phyloP scores from a whole-genome alignment of 2,113 vertebrate genomes.

The Apus apus region DNA sequence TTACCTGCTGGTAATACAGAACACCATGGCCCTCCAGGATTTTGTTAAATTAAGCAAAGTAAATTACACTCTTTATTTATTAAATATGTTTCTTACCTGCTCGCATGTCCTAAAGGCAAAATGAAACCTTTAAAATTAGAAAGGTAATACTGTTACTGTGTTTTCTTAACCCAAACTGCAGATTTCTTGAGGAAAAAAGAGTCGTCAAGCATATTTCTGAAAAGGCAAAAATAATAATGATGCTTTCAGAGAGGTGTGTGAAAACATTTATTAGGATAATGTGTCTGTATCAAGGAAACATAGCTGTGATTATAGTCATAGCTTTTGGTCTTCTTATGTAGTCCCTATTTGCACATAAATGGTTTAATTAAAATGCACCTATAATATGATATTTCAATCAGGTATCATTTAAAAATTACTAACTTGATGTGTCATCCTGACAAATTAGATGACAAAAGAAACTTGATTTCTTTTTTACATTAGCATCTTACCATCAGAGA shows the following conservation, averaged over 20 bases:
- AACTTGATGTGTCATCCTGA: not conserved
- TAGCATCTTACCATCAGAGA: not conserved
- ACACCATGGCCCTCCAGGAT: not conserved
- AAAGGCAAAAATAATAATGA: not conserved
- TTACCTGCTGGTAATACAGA: not conserved
- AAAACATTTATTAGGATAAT: not conserved
- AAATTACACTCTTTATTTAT: constrained; percentile 5
- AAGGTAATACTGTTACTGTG: not conserved
- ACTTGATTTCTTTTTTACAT: not conserved
- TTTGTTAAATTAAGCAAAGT: not conserved
- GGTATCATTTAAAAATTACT: not conserved
- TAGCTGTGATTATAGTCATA: not conserved
- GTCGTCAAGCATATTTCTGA: not conserved
- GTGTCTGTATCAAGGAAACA: not conserved
- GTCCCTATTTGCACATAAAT: not conserved
- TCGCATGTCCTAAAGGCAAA: not conserved
- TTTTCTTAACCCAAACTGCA: not conserved
- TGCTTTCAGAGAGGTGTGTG: not conserved
- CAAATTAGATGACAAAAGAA: not conserved
- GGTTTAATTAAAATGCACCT: not conserved
- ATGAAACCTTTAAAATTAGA: not conserved
- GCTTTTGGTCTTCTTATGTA: not conserved
- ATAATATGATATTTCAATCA: not conserved
- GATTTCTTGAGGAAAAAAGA: not conserved
- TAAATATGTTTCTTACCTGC: not conserved